Evolutionary conservation across 2,797 vertebrate genomes (phyloP), one percentile per base, ranked within the genome.

Genomic region (Gallirallus australis): DNA sequence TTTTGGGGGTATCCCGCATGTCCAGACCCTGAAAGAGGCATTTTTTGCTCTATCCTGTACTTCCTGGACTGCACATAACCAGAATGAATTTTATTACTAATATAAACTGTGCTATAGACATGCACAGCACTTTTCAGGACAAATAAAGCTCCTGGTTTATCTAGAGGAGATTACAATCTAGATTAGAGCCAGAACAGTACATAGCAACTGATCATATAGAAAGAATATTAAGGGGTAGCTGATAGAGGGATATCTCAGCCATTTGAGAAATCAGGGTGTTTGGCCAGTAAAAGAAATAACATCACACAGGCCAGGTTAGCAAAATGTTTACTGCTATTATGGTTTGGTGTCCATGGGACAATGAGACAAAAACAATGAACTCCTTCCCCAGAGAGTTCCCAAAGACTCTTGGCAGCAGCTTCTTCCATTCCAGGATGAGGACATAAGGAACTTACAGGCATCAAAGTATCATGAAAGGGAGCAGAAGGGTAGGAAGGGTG

Each of bases 401-500:
- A 35, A 60, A 35, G 47, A 17, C 31, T 63, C 19, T 59, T 69
- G 72, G 65, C 37, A 79, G 40, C 47, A 14, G 33, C 31, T 83
- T 37, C 50, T 84, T 48, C 88, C 59, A 23, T 3, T 30, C 35
- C 68, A 69, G 79, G 54, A 61, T n/a, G 33, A 69, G 79, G 48
- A 33, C 24, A 7, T 11, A 72, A 72, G 48, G 73, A 81, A 86
- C 72, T 70, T 53, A 7, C 23, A 77, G 50, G 65, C 50, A 71
- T 72, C 52, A 16, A 64, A 85, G 72, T 21, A 57, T 52, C 60
- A 35, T 1, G 3, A 82, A 92, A 89, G 20, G 42, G 65, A 96
- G 84, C 69, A 78, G 72, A 82, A 90, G 76, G 59, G 84, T 91
- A n/a, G 85, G 66, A 95, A 91, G 94, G 80, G 77, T 78, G 73